These are phyloP conservation scores for Melopsittacus undulatus DNA, from an alignment of 2,797 vertebrate genomes.

Conservation along the genomic window DNA sequence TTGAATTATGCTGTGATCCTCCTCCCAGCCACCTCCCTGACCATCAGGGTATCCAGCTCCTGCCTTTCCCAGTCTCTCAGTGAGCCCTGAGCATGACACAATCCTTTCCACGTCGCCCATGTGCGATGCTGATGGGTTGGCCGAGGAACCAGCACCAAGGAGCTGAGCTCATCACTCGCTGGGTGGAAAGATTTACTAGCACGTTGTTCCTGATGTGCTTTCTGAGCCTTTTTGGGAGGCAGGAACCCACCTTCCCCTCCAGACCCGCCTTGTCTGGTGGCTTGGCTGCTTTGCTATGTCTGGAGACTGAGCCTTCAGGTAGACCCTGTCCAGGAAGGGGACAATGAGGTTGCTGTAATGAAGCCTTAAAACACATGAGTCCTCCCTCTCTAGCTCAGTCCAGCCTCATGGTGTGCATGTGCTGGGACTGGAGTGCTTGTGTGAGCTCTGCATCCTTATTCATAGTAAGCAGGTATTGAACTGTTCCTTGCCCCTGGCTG, in stretches of 20 bases:
- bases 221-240: not conserved
- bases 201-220: not conserved
- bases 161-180: not conserved
- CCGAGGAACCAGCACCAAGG: not conserved
- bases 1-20: not conserved
- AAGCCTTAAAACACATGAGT: not conserved
- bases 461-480: not conserved
- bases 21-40: not conserved
- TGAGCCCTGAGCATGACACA: not conserved
- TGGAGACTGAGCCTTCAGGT: not conserved
- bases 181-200: not conserved
- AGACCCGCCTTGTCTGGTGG: not conserved
- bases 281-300: rapidly evolving
- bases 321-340: not conserved
- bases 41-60: not conserved
- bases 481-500: not conserved
- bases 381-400: not conserved
- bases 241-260: not conserved
- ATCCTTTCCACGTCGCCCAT: rapidly evolving
- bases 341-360: rapidly evolving
- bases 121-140: rapidly evolving
- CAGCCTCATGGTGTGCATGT: not conserved
- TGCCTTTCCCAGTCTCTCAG: not conserved
- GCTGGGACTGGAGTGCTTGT: not conserved
- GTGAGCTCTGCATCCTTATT: not conserved